Evolutionary conservation across 2,797 vertebrate species (phyloP).

Genomic region (Eutrigla gurnardus): DNA sequence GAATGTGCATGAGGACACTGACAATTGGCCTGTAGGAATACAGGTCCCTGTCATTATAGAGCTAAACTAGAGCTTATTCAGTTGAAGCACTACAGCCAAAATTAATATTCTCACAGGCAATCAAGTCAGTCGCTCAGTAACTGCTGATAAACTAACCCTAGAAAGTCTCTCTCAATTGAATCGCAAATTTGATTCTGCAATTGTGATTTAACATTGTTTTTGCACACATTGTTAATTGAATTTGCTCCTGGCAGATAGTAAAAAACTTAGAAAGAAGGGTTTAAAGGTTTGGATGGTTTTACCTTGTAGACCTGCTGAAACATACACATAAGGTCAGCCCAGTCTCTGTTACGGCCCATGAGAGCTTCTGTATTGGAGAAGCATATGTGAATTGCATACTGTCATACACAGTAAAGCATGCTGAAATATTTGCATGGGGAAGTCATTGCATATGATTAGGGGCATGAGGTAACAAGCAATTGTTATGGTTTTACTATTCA

Average conservation of each 20-base stretch:
- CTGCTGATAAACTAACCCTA: slow-evolving; percentile 15
- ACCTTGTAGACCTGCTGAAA: not conserved
- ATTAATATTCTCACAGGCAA: slow-evolving; percentile 23
- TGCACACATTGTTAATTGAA: slow-evolving; percentile 7
- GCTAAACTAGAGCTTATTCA: slow-evolving; percentile 34
- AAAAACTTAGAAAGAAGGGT: not conserved
- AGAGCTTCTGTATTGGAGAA: too few relatives aligned
- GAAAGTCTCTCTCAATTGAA: slow-evolving; percentile 11
- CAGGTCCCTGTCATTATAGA: slow-evolving; percentile 23
- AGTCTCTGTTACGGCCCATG: too few relatives aligned
- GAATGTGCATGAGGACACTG: slow-evolving; percentile 18
- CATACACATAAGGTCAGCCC: not conserved
- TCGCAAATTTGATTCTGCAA: slow-evolving; percentile 9
- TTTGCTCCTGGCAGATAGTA: not conserved
- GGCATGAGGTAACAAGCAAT: too few relatives aligned
- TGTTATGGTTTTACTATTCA: too few relatives aligned
- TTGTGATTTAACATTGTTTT: slow-evolving; percentile 14
- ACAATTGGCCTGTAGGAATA: slow-evolving; percentile 26
- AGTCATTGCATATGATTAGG: too few relatives aligned
- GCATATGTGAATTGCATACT: too few relatives aligned
- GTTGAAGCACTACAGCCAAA: slow-evolving; percentile 8
- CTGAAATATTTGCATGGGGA: too few relatives aligned
- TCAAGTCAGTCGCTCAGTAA: slow-evolving; percentile 15
- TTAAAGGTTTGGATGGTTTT: not conserved
- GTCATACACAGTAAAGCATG: too few relatives aligned